These are phyloP conservation scores for Fissipunctia ypsillon DNA, from an alignment of 2,888 invertebrate species.

Conservation along the genomic window DNA sequence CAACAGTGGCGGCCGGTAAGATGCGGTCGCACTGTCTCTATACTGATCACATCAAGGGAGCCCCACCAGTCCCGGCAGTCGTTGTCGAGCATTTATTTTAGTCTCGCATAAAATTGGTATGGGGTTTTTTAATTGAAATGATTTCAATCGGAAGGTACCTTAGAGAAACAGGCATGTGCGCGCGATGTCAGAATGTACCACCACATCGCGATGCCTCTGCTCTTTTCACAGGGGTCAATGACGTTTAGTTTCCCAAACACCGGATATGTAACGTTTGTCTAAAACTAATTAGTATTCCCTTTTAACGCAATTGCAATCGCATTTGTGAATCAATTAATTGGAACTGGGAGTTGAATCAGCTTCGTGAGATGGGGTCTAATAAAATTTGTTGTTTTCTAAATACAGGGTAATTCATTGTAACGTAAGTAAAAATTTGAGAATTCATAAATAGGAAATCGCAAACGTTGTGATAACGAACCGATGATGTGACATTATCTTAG, in stretches of 20 bases:
- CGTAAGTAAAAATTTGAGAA: conserved; percentile 28
- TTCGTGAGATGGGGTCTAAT: not conserved
- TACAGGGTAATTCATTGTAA: not conserved
- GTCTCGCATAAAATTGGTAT: conserved; percentile 65
- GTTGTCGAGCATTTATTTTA: not conserved
- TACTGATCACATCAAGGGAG: conserved; percentile 58
- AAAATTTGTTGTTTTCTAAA: not conserved
- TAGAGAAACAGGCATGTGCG: conserved; percentile 88
- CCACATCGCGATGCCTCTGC: conserved; percentile 83
- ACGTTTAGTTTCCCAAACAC: conserved; percentile 80
- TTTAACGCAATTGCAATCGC: conserved; percentile 17
- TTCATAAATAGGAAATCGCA: conserved; percentile 53
- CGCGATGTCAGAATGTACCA: conserved; percentile 83
- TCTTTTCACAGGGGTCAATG: conserved; percentile 85
- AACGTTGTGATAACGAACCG: conserved; percentile 54
- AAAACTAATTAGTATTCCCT: conserved; percentile 25
- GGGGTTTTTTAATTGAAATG: conserved; percentile 85
- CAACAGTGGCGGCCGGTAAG: conserved; percentile 89
- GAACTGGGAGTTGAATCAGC: not conserved
- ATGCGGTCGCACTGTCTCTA: conserved; percentile 89
- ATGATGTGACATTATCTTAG: conserved; percentile 70
- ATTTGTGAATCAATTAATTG: conserved; percentile 8
- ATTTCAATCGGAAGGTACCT: conserved; percentile 84
- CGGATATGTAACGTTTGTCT: conserved; percentile 71
- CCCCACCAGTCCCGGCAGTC: conserved; percentile 17